phyloP scores from a whole-genome alignment of 2,113 vertebrate species.

The Bubalus kerabau region DNA sequence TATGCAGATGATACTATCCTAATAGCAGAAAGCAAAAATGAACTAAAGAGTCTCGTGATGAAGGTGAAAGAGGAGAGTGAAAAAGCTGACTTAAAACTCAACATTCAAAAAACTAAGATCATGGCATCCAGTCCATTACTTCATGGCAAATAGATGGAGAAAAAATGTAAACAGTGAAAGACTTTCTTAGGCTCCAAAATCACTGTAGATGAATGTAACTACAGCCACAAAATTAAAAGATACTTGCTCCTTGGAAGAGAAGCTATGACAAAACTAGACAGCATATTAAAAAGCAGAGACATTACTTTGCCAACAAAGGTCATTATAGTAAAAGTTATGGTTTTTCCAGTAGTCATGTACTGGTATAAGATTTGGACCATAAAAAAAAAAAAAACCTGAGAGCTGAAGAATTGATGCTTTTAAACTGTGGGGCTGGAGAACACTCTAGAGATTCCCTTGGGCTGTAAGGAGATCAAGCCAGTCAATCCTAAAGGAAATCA shows the following conservation, averaged over 20 bases:
- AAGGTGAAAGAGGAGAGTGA: not conserved
- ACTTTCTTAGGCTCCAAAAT: not conserved
- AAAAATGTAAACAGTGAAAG: not conserved
- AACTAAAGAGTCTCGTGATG: not conserved
- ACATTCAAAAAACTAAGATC: not conserved
- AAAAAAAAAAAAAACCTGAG: not conserved
- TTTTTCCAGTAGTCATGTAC: not conserved
- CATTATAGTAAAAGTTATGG: not conserved
- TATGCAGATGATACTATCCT: not conserved
- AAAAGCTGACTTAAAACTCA: not conserved
- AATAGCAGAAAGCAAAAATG: not conserved
- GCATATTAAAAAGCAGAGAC: not conserved
- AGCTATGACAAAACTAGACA: not conserved
- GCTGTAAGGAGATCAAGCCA: not conserved
- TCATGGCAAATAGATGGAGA: not conserved
- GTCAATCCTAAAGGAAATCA: not conserved
- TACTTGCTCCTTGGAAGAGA: not conserved
- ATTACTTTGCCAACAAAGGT: not conserved
- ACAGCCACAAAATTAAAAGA: not conserved
- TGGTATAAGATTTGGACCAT: not conserved
- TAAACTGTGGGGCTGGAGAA: not conserved
- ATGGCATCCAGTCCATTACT: not conserved
- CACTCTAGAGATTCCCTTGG: not conserved
- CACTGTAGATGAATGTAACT: not conserved
- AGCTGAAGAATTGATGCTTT: not conserved